Evolutionary conservation across 1,140 invertebrate genomes (phyloP), one percentile per base, ranked within the genome.

Genomic region (Lycorma delicatula): DNA sequence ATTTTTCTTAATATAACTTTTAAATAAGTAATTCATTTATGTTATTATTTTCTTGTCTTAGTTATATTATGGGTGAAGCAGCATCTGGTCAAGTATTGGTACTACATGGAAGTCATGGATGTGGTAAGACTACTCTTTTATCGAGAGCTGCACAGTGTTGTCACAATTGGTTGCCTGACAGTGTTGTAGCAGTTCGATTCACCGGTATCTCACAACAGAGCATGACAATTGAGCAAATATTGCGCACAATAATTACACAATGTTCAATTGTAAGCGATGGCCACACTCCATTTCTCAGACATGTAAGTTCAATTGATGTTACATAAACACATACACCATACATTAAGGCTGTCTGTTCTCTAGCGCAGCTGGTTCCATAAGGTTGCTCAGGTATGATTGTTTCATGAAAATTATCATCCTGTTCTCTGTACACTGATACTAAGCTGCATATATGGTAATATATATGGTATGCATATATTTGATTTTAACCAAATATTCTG

Each of bases 41-140:
- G n/a, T n/a, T n/a, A 22, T 44, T 44, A 16, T 51, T 53, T 52
- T 53, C 53, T 56, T 58, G 46, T 67, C 71, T 18, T 66, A 83
- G 81, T n/a, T 89, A 91, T 65, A 72, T 89, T 6, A 76, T 74
- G 1, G 79, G 82, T 34, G 77, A 77, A 31, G 29, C 38, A 31
- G 36, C 28, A 54, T 54, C 31, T 63, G 59, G 47, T 6, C 54
- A 64, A 31, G 87, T 87, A 0, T 71, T 91, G 50, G 77, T 91
- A 12, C 68, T 93, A n/a, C 80, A 85, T 59, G 90, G 89, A 0
- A 79, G 81, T 27, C 76, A 80, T 11, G 90, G 89, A 18, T 85
- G 85, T 71, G 90, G 90, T 1, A 91, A 91, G 72, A 87, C 85
- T 2, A 84, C 86, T 4, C 71, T 91, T 4, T 73, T 89, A 6